Base-by-base conservation (phyloP, 1,140 invertebrate genomes). In the Mesaphorura yosii region DNA sequence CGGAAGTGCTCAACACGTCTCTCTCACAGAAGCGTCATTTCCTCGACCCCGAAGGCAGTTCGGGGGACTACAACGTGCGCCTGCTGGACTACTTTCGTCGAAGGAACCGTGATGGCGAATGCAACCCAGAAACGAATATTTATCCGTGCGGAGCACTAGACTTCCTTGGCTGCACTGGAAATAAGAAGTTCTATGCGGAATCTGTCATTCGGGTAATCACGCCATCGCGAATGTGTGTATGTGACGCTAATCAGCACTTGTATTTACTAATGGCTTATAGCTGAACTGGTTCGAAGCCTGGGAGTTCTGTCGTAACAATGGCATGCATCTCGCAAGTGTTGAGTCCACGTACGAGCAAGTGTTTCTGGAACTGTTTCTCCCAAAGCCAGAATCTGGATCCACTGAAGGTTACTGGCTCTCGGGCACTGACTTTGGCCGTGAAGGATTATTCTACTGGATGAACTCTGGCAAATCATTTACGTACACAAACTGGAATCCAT, bases 221-320 rank as follows among this genome's bases (percentile, higher is more conserved):
- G 28, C n/a, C 26, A 44, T 45, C 31, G 10, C 3, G n/a, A 29
- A 28, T 27, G 14, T 27, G 6, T 12, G 25, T 27, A 20, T 47
- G 7, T 7, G 25, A 27, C 29, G 20, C 20, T 10, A 26, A 34
- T n/a, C n/a, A n/a, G n/a, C n/a, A n/a, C n/a, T n/a, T n/a, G n/a
- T n/a, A n/a, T n/a, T n/a, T n/a, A n/a, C n/a, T n/a, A n/a, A n/a
- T n/a, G n/a, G n/a, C n/a, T 28, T 41, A 14, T n/a, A 57, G 55
- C 12, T 52, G 42, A 48, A 1, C 25, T 57, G 55, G 55, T 51
- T 51, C 37, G 55, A 57, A 52, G 55, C 55, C 25, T 57, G 55
- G 55, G 55, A 52, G 17, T 57, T 37, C 17, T 57, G 55, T 20
- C 19, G 42, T 10, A 31, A 49, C 7, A 6, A 47, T 15, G 45